These are phyloP conservation scores for Zoroaster sp. DNA, from an alignment of 53 echinoderm and acorn worm genomes.

Conservation along the genomic window DNA sequence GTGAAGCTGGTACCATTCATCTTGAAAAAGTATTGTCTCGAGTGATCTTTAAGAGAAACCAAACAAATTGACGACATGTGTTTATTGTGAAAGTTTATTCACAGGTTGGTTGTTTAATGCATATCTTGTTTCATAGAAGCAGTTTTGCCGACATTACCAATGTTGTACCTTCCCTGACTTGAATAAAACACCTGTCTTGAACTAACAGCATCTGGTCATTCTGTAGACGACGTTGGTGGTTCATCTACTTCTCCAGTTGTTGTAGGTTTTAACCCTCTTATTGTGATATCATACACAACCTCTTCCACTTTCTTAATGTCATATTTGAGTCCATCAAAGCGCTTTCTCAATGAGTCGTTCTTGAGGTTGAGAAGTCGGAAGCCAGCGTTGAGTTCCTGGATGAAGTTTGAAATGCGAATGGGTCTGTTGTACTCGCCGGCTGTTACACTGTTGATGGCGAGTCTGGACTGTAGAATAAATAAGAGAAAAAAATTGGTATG, in stretches of 20 bases:
- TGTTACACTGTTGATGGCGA: constrained; percentile 98
- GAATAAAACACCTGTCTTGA: too few species aligned
- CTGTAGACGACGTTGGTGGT: constrained; percentile 26
- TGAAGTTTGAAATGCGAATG: constrained; percentile 78
- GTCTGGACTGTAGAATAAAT: constrained; percentile 70
- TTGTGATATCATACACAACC: constrained; percentile 97
- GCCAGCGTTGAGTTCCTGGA: constrained; percentile 88
- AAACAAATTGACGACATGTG: too few species aligned
- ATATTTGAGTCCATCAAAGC: constrained; percentile 96
- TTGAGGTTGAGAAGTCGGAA: constrained; percentile 98
- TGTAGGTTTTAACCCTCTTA: constrained; percentile 77
- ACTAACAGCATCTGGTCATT: too few species aligned
- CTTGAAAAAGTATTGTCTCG: too few species aligned
- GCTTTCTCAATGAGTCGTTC: constrained; percentile 94
- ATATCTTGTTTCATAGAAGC: too few species aligned
- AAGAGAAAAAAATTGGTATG: too few species aligned
- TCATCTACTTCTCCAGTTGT: neutral
- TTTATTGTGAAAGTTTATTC: too few species aligned
- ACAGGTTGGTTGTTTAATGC: too few species aligned
- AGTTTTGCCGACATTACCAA: too few species aligned
- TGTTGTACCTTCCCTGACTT: too few species aligned
- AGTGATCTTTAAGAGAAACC: too few species aligned
- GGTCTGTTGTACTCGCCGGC: constrained; percentile 92
- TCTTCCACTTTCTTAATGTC: constrained; percentile 99
- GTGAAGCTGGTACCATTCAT: too few species aligned